A percentile compares a stretch with the other conserved stretches of the same genome.
Conservation (phyloP, 2,113 vertebrate species). For the Axis porcinus region DNA sequence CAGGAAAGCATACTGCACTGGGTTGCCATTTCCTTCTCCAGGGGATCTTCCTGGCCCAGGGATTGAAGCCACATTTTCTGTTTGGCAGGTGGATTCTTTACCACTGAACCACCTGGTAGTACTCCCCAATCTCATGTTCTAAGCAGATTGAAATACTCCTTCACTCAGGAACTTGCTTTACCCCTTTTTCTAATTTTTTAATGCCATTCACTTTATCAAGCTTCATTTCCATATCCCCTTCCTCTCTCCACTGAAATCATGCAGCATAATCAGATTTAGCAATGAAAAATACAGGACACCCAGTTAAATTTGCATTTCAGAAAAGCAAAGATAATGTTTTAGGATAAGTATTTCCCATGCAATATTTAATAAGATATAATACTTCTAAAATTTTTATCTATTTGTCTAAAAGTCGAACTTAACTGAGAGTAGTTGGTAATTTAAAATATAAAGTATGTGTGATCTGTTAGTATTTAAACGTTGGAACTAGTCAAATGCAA, state of each 20-base stretch:
- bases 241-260: background rate
- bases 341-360: background rate
- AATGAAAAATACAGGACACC: background rate
- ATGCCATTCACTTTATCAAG: background rate
- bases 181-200: background rate
- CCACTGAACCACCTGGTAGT: background rate
- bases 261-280: background rate
- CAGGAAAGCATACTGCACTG: background rate
- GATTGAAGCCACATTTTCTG: background rate
- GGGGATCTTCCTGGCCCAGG: background rate
- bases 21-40: background rate
- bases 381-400: background rate
- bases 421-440: background rate
- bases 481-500: background rate
- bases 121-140: background rate
- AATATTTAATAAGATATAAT: background rate
- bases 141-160: background rate
- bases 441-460: background rate
- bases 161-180: background rate
- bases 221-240: background rate
- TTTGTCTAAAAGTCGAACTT: background rate
- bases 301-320: conserved; percentile 19
- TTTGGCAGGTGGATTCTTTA: background rate
- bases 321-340: background rate
- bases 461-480: background rate